Evolutionary conservation across 2,797 vertebrate genomes (phyloP).

Genomic region (Dipus sagitta): DNA sequence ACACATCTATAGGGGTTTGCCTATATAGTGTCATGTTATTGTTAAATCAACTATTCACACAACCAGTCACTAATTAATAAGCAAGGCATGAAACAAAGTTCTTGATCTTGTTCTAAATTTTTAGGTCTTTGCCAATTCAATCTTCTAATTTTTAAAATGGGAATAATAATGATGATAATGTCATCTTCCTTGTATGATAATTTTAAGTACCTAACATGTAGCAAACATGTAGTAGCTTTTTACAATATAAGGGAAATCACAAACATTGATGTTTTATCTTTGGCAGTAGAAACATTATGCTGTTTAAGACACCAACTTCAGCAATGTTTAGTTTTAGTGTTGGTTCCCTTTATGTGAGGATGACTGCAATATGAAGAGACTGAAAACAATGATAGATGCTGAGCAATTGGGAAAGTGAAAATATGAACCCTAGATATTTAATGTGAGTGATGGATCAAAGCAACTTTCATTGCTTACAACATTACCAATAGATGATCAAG

Average conservation of each 20-base stretch:
- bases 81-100: not conserved
- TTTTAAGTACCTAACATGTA: not conserved
- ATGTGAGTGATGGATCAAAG: not conserved
- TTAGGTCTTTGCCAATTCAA: not conserved
- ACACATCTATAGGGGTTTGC: not conserved
- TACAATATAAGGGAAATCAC: conserved; percentile 8
- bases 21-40: not conserved
- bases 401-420: not conserved
- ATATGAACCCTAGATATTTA: not conserved
- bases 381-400: conserved; percentile 2
- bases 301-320: conserved; percentile 17
- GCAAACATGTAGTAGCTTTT: not conserved
- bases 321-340: not conserved
- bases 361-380: not conserved
- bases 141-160: conserved; percentile 26
- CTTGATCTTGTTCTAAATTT: not conserved
- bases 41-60: not conserved
- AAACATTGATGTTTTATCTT: conserved; percentile 33
- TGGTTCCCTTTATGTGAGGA: not conserved
- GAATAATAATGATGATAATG: not conserved
- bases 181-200: not conserved
- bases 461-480: not conserved
- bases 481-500: not conserved
- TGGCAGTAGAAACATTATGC: conserved; percentile 2
- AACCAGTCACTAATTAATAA: conserved; percentile 9